These are phyloP conservation scores for Cephus nigrinus DNA, from an alignment of 2,888 invertebrate genomes.

Conservation along the genomic window DNA sequence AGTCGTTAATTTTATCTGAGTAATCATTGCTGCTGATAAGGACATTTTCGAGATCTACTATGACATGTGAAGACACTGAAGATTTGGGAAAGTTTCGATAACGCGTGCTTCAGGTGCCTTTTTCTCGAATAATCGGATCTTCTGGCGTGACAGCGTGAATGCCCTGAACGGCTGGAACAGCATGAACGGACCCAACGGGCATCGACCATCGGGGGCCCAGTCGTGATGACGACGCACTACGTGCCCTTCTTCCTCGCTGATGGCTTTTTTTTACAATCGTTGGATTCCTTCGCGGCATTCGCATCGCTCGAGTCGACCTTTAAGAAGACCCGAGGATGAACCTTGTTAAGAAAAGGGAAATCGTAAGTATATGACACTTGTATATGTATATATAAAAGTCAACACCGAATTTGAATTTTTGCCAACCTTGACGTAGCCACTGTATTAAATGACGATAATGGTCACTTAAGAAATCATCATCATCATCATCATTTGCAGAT, in stretches of 20 bases:
- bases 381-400: not conserved
- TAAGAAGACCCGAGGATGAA: not conserved
- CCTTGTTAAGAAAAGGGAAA: not conserved
- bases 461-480: not conserved
- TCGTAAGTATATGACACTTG: not conserved
- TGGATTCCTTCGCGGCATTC: not conserved
- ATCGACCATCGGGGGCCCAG: constrained; percentile 14
- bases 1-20: not conserved
- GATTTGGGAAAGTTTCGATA: not conserved
- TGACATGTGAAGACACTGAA: not conserved
- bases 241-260: constrained; percentile 8
- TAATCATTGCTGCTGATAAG: not conserved
- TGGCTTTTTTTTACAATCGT: constrained; percentile 5
- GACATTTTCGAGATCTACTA: not conserved
- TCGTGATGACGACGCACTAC: constrained; percentile 19
- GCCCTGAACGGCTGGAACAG: not conserved
- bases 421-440: not conserved
- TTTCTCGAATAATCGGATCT: constrained; percentile 17
- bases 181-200: not conserved
- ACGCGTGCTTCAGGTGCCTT: not conserved
- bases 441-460: not conserved
- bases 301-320: not conserved
- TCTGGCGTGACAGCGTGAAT: constrained; percentile 11
- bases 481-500: not conserved
- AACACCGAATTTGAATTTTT: not conserved